These are phyloP conservation scores for Pseudomyrmex dendroicus DNA, from an alignment of 1,140 invertebrate species.

Conservation along the genomic window DNA sequence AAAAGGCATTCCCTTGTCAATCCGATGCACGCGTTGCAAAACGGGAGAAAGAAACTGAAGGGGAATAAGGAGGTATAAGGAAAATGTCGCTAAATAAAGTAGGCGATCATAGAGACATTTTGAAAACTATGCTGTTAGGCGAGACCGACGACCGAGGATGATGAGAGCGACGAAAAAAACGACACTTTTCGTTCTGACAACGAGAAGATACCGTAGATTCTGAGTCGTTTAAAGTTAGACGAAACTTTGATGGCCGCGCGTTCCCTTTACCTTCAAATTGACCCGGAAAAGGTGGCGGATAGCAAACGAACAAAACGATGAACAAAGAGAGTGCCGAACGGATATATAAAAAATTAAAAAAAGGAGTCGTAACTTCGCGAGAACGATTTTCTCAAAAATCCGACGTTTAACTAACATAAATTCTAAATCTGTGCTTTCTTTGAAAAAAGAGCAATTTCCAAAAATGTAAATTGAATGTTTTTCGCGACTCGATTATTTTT, in stretches of 20 bases:
- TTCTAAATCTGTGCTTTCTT: neutral
- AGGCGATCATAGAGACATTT: constrained; percentile 66
- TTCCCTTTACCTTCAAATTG: constrained; percentile 62
- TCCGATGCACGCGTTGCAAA: neutral
- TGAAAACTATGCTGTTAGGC: constrained; percentile 65
- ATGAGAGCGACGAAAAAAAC: constrained; percentile 23
- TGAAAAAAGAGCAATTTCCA: neutral
- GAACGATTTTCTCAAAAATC: neutral
- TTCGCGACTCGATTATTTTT: neutral
- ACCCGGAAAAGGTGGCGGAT: constrained; percentile 19
- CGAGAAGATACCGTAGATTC: constrained; percentile 56
- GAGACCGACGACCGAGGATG: constrained; percentile 32
- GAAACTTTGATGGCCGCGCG: constrained; percentile 62
- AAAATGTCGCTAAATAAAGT: constrained; percentile 70
- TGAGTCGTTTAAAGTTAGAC: constrained; percentile 73
- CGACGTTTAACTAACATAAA: neutral
- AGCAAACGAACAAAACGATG: constrained; percentile 17
- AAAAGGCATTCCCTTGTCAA: constrained; percentile 22
- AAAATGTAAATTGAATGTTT: neutral
- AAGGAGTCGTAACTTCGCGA: neutral
- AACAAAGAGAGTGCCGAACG: neutral
- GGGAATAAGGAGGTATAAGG: neutral
- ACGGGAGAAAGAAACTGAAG: neutral
- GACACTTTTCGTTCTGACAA: constrained; percentile 43
- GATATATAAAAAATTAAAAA: neutral